A percentile compares a stretch with the other conserved stretches of the same genome.
These are phyloP conservation scores for Boloria selene DNA, from an alignment of 2,888 invertebrate genomes.

Conservation along the genomic window DNA sequence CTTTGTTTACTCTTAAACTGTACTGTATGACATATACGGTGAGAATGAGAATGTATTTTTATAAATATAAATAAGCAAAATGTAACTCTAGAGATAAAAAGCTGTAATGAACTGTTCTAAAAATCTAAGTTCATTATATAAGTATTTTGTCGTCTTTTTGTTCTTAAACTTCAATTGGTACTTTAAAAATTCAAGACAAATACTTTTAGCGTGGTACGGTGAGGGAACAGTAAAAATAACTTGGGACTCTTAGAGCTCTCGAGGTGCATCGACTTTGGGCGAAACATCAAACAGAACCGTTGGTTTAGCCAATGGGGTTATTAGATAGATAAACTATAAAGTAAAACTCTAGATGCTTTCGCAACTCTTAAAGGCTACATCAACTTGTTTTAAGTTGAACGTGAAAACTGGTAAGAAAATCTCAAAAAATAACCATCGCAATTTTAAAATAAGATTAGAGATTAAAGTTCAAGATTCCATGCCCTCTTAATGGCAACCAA, in stretches of 20 bases:
- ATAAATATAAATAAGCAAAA: background rate
- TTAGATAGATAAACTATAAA: constrained; percentile 59
- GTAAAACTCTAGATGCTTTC: constrained; percentile 26
- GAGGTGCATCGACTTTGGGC: constrained; percentile 50
- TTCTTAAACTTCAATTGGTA: constrained; percentile 67
- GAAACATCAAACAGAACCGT: constrained; percentile 63
- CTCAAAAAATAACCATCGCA: constrained; percentile 27
- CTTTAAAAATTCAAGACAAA: constrained; percentile 78
- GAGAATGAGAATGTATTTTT: background rate
- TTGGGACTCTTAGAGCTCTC: constrained; percentile 57
- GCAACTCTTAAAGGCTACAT: constrained; percentile 29
- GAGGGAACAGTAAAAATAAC: constrained; percentile 68
- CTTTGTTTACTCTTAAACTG: constrained; percentile 47
- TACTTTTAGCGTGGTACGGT: constrained; percentile 66
- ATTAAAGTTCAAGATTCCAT: constrained; percentile 33
- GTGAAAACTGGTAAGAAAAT: constrained; percentile 26
- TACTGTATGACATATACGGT: background rate
- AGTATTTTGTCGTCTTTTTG: constrained; percentile 46
- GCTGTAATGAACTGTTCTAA: constrained; percentile 13
- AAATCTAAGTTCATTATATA: constrained; percentile 21
- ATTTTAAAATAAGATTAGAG: constrained; percentile 34
- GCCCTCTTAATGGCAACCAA: constrained; percentile 32
- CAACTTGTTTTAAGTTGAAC: constrained; percentile 22
- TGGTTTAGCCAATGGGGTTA: constrained; percentile 66
- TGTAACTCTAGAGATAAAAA: background rate